Evolutionary conservation across 2,888 invertebrate genomes (phyloP).

Genomic region (Vesta saturnalis): DNA sequence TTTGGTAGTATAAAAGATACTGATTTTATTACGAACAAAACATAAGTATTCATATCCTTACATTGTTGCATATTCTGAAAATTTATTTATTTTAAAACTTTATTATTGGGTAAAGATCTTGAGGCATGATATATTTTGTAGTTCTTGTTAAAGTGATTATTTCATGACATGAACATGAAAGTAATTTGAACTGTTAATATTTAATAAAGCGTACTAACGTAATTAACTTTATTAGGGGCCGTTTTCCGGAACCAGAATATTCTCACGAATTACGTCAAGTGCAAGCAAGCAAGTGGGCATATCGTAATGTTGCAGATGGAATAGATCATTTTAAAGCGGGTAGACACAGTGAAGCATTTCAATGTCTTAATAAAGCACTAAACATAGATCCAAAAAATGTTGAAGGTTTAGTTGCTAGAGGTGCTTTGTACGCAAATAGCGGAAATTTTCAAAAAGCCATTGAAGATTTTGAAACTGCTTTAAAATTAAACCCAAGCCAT

Average conservation of each 20-base stretch:
- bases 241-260: conserved; percentile 83
- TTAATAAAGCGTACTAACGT: too few species aligned
- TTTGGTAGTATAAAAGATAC: too few species aligned
- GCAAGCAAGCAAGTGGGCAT: conserved; percentile 94
- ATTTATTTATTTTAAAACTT: too few species aligned
- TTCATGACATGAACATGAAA: too few species aligned
- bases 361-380: conserved; percentile 91
- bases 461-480: conserved; percentile 92
- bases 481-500: conserved; percentile 89
- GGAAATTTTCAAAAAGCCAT: conserved; percentile 94
- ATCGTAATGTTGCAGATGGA: conserved; percentile 92
- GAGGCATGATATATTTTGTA: too few species aligned
- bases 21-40: too few species aligned
- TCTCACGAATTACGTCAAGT: conserved; percentile 86
- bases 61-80: too few species aligned
- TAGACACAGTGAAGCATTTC: conserved; percentile 93
- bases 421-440: conserved; percentile 92
- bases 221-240: conserved; percentile 65
- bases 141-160: too few species aligned
- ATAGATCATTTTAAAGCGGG: conserved; percentile 95
- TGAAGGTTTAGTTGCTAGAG: conserved; percentile 91
- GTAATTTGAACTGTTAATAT: too few species aligned
- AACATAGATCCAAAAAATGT: conserved; percentile 92
- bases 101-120: too few species aligned
- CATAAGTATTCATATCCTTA: too few species aligned